These are phyloP conservation scores for Sebastes itinus DNA, from an alignment of 2,797 vertebrate genomes.

Conservation along the genomic window DNA sequence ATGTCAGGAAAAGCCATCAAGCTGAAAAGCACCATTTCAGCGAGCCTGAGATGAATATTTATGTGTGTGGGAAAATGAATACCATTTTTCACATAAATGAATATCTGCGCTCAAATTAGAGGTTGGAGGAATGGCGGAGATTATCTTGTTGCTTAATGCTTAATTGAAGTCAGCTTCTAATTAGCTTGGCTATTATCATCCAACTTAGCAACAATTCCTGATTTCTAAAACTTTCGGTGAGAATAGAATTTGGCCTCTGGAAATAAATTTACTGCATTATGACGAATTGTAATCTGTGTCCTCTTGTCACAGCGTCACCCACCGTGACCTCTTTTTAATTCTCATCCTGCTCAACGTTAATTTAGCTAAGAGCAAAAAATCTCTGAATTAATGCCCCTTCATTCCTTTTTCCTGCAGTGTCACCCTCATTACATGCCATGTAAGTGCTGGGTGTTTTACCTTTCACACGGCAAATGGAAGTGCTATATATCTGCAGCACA, in stretches of 20 bases:
- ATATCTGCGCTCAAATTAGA: constrained; percentile 77
- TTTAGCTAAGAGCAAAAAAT: constrained; percentile 70
- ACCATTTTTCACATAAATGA: constrained; percentile 80
- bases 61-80: constrained; percentile 74
- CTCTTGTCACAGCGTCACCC: constrained; percentile 70
- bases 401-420: constrained; percentile 55
- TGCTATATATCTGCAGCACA: constrained; percentile 42
- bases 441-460: constrained; percentile 53
- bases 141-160: constrained; percentile 79
- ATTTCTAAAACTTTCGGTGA: constrained; percentile 68
- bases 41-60: constrained; percentile 68
- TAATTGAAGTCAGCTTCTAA: constrained; percentile 80
- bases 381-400: constrained; percentile 67
- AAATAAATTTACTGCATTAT: constrained; percentile 67
- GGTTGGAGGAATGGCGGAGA: constrained; percentile 74
- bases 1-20: constrained; percentile 43
- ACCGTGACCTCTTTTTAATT: constrained; percentile 75
- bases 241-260: constrained; percentile 60
- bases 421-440: constrained; percentile 70
- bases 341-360: constrained; percentile 70
- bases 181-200: constrained; percentile 78
- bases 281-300: constrained; percentile 68
- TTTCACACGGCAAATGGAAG: constrained; percentile 58
- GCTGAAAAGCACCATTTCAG: constrained; percentile 57
- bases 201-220: constrained; percentile 69